Conservation (phyloP, 2,113 vertebrate genomes). For the Cyprinodon tularosa region DNA sequence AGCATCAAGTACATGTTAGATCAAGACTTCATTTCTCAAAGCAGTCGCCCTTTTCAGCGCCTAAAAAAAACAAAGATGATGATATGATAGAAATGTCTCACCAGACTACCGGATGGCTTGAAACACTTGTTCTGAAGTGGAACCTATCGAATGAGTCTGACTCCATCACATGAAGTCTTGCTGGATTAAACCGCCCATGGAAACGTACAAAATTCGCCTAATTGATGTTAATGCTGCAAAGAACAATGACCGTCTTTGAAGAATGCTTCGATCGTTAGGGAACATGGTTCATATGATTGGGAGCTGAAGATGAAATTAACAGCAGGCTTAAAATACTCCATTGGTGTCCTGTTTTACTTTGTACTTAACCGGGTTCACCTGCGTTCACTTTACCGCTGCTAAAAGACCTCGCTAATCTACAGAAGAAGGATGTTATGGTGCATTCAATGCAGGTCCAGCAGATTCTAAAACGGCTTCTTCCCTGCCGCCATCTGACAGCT, state of each 20-base stretch:
- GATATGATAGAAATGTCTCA: not conserved
- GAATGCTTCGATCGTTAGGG: not conserved
- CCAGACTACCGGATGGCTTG: not conserved
- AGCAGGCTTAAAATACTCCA: not conserved
- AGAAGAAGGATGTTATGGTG: too few species aligned
- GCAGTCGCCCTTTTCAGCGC: slow-evolving; percentile 6
- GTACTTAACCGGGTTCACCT: not conserved
- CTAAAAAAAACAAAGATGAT: not conserved
- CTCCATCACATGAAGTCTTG: not conserved
- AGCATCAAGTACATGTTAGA: slow-evolving; percentile 8
- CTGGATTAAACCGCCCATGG: not conserved
- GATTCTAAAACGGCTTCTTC: too few species aligned
- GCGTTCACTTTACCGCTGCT: not conserved
- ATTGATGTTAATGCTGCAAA: not conserved
- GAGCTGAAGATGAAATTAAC: not conserved
- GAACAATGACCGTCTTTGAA: slow-evolving; percentile 10
- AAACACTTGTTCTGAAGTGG: not conserved
- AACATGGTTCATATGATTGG: not conserved
- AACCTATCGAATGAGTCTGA: slow-evolving; percentile 4
- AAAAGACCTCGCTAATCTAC: not conserved
- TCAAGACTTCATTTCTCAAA: slow-evolving; percentile 8
- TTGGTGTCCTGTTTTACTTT: not conserved
- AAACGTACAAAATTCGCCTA: slow-evolving; percentile 5
- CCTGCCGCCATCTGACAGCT: too few species aligned
- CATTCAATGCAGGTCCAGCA: too few species aligned